Evolutionary conservation across 2,888 invertebrate genomes (phyloP), one percentile per base, ranked within the genome.

Genomic region (Pycnomerus fuliginosus): DNA sequence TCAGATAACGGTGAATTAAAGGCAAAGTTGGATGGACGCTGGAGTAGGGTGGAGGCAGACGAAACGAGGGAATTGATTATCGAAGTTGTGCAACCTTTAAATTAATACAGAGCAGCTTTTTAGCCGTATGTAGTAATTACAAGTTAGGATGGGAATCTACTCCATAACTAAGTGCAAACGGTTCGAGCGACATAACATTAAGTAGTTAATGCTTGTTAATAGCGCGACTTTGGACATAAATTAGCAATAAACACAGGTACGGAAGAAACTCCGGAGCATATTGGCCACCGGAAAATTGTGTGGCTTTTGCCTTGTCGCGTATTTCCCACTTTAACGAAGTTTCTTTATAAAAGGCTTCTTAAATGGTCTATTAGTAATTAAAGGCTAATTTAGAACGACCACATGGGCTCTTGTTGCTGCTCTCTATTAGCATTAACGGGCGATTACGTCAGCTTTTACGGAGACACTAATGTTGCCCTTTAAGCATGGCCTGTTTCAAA

Each of bases 131-230:
- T 20, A 20, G 8, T 20, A 20, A 20, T 20, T 20, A 20, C 5
- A 20, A 5, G 20, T 5, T 5, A 20, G 20, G 20, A 20, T 7
- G 20, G 20, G 20, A 8, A 5, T 5, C 5, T 20, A 7, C 20
- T 20, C 8, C 20, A 20, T 20, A 57, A 59, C 57, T 53, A 53
- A 58, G 58, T 60, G 61, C 56, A 36, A 61, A 60, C 57, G 56
- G 54, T 44, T 45, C 39, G 43, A 51, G 52, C 56, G 64, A 63
- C 64, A 61, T 56, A 65, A 62, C 60, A 64, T 64, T 65, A 62
- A 63, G 62, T 55, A 55, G 58, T 64, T 65, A 67, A 66, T 64
- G 65, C 64, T 60, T 61, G 65, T 62, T 65, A 65, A 66, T 62
- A 61, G 64, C 64, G 52, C 50, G 62, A 66, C 61, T 65, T 64